Conservation (phyloP, 2,888 invertebrate genomes). For the Ornithoptera alexandrae region DNA sequence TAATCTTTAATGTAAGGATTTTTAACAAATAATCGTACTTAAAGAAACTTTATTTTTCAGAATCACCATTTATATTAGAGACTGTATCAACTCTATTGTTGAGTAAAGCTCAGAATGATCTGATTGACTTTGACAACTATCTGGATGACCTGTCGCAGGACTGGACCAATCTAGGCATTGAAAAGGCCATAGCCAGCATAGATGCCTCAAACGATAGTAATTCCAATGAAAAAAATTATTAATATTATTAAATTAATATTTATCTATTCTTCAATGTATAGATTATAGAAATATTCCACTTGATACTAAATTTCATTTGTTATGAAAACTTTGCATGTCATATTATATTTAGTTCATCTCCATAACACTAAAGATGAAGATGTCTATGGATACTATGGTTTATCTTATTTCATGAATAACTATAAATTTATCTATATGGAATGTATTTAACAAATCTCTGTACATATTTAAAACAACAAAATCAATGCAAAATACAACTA, state of each 20-base stretch:
- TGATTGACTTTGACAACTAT: slow-evolving; percentile 99
- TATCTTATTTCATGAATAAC: too few relatives aligned
- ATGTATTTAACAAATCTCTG: too few relatives aligned
- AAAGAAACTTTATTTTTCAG: slow-evolving; percentile 44
- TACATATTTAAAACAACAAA: too few relatives aligned
- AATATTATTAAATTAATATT: background rate
- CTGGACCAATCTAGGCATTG: slow-evolving; percentile 88
- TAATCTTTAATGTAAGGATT: too few relatives aligned
- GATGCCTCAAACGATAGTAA: slow-evolving; percentile 45
- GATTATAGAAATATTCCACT: background rate
- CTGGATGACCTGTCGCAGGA: slow-evolving; percentile 93
- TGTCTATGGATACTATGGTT: too few relatives aligned
- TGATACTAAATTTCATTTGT: background rate
- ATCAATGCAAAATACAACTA: too few relatives aligned
- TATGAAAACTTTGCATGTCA: too few relatives aligned
- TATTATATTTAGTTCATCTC: too few relatives aligned
- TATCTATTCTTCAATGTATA: background rate
- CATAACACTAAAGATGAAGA: too few relatives aligned
- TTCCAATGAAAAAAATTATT: background rate
- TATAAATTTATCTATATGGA: too few relatives aligned
- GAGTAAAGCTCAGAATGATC: slow-evolving; percentile 84
- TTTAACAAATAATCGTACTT: too few relatives aligned
- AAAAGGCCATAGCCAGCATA: slow-evolving; percentile 63
- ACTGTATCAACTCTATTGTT: slow-evolving; percentile 87
- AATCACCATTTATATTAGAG: slow-evolving; percentile 76